A percentile compares a stretch with the other conserved stretches of the same genome.
Evolutionary conservation across 2,888 invertebrate species (phyloP).

Genomic region (Lasioglossum malachurum): DNA sequence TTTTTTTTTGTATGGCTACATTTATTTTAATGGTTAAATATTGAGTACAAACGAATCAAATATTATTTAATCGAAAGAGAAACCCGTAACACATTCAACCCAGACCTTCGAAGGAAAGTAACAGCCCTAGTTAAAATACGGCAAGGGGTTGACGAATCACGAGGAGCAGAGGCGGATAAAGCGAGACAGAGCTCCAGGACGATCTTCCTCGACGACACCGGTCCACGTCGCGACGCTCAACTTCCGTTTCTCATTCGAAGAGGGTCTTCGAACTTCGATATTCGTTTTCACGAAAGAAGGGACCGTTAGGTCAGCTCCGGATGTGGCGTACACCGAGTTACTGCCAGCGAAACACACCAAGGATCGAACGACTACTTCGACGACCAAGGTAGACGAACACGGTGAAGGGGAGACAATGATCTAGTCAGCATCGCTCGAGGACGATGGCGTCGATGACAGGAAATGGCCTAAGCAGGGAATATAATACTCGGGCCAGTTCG

Average conservation of each 20-base stretch:
- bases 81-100: no score
- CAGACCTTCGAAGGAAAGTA: no score
- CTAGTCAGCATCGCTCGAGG: slow-evolving; percentile 59
- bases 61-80: no score
- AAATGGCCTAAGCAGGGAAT: slow-evolving; percentile 63
- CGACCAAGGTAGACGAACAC: slow-evolving; percentile 15
- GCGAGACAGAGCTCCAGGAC: background rate
- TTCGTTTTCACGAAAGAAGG: slow-evolving; percentile 27
- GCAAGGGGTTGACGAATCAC: background rate
- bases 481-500: slow-evolving; percentile 25
- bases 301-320: slow-evolving; percentile 46
- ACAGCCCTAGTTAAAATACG: no score
- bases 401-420: slow-evolving; percentile 28
- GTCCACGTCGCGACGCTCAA: slow-evolving; percentile 17
- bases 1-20: no score
- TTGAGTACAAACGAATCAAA: no score
- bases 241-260: slow-evolving; percentile 22
- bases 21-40: no score
- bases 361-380: slow-evolving; percentile 36
- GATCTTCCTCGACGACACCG: slow-evolving; percentile 11
- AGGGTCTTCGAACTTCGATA: background rate
- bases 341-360: slow-evolving; percentile 64
- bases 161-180: slow-evolving; percentile 1
- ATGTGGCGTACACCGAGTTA: slow-evolving; percentile 52
- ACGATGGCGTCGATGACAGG: slow-evolving; percentile 38